phyloP scores from a whole-genome alignment of 2,888 invertebrate genomes.

The Quadriops clusia region DNA sequence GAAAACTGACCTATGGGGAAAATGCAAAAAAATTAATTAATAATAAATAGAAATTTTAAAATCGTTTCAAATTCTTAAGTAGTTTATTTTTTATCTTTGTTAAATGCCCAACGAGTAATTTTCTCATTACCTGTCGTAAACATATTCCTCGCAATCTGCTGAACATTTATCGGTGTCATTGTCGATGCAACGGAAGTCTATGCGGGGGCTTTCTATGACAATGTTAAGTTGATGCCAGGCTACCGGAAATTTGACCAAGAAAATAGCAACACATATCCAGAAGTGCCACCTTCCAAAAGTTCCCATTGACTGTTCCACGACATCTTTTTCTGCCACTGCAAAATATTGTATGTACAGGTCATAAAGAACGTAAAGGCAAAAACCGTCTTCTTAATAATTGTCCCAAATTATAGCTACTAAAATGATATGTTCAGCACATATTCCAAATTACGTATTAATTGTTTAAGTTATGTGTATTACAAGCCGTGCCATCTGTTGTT shows the following conservation, averaged over 20 bases:
- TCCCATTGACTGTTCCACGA: conserved; percentile 58
- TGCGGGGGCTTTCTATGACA: conserved; percentile 62
- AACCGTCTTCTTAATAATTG: no score
- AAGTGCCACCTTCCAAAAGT: conserved; percentile 65
- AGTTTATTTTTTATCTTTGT: not conserved
- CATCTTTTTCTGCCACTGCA: conserved; percentile 41
- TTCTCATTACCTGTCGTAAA: conserved; percentile 42
- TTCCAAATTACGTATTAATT: no score
- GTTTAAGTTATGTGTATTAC: no score
- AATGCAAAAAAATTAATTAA: not conserved
- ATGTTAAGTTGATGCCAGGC: conserved; percentile 74
- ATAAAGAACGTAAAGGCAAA: no score
- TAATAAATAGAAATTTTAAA: not conserved
- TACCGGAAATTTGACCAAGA: conserved; percentile 63
- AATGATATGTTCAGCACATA: no score
- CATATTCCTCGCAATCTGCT: conserved; percentile 42
- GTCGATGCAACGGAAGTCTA: conserved; percentile 38
- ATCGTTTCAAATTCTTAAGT: not conserved
- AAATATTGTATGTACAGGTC: no score
- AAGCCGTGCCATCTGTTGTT: no score
- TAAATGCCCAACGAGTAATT: not conserved
- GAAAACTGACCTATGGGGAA: conserved; percentile 45
- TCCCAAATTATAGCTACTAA: no score
- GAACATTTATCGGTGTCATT: conserved; percentile 42
- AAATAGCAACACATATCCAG: conserved; percentile 54